Evolutionary conservation across 1,140 invertebrate genomes (phyloP).

Genomic region (Asbolus verrucosus): DNA sequence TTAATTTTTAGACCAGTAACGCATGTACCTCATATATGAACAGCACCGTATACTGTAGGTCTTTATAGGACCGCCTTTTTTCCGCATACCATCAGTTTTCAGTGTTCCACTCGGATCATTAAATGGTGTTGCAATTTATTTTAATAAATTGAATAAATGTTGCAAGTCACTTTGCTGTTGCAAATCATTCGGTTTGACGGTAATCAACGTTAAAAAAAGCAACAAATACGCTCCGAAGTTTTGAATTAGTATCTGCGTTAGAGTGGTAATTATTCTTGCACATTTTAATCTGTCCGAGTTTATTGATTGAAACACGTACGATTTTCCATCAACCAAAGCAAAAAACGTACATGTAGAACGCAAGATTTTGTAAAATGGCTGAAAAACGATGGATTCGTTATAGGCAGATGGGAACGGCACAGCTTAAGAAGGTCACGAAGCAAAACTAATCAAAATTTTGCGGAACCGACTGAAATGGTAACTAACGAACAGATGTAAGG

Average conservation of each 20-base stretch:
- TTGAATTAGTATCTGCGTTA: neutral
- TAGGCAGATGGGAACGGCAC: conserved; percentile 50
- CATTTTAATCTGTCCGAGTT: neutral
- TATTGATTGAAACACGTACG: neutral
- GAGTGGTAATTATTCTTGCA: neutral
- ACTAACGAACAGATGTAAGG: conserved; percentile 49
- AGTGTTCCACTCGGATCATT: conserved; percentile 16
- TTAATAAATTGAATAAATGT: conserved; percentile 19
- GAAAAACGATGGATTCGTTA: conserved; percentile 46
- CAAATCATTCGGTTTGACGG: conserved; percentile 5
- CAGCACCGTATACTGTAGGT: too few species aligned
- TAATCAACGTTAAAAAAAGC: neutral
- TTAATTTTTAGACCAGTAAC: too few species aligned
- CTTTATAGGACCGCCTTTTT: neutral
- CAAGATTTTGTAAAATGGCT: conserved; percentile 17
- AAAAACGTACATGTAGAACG: conserved; percentile 13
- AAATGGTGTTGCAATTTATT: conserved; percentile 24
- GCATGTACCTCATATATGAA: too few species aligned
- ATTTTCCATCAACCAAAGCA: conserved; percentile 12
- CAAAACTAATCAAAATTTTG: conserved; percentile 54
- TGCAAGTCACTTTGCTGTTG: conserved; percentile 25
- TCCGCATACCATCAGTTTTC: neutral
- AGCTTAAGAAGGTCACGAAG: conserved; percentile 45
- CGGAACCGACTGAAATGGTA: conserved; percentile 47
- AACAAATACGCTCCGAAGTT: neutral